Base-by-base conservation (phyloP, 2,797 vertebrate species). In the Pipistrellus nathusii region DNA sequence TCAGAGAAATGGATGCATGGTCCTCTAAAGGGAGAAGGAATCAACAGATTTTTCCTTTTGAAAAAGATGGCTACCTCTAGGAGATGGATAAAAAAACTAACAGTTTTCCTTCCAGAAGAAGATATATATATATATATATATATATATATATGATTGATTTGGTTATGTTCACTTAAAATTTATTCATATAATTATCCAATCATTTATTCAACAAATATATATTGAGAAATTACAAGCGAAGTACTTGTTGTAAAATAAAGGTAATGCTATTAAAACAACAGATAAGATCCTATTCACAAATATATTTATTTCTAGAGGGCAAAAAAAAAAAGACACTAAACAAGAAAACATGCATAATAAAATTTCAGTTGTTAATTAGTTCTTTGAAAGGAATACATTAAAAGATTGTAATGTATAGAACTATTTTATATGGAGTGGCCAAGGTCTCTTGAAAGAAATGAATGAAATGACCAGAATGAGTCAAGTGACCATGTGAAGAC, bases 31-130 rank as follows among this genome's bases (percentile, higher is more conserved):
- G 12, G 20, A 46, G 4, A 59, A 90, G 51, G 20, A 90, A 92
- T 23, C 68, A 41, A 94, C 82, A 11, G 0, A 35, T 71, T 87
- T 81, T 88, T 91, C 21, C 25, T 88, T 91, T 96, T 82, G 23
- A 88, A 96, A 88, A 88, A 85, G 62, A 73, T 5, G 30, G 8
- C 44, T 83, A 32, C 17, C 48, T 84, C 51, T 64, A 12, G 32
- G 25, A 66, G 62, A 90, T 57, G 20, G 69, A 88, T 78, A 72
- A 75, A 14, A 84, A 27, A 55, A 57, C 38, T 82, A 91, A 85
- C 48, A 8, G 8, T 86, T 81, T 77, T 18, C 68, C 12, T 77
- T 2, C 35, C 23, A 7, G 48, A 55, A 88, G 76, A 88, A 92
- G 90, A 90, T 48, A 93, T 82, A 93, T 62, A 7, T 23, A 91